Evolutionary conservation across 2,797 vertebrate genomes (phyloP).

Genomic region (Enteromius mattozi): DNA sequence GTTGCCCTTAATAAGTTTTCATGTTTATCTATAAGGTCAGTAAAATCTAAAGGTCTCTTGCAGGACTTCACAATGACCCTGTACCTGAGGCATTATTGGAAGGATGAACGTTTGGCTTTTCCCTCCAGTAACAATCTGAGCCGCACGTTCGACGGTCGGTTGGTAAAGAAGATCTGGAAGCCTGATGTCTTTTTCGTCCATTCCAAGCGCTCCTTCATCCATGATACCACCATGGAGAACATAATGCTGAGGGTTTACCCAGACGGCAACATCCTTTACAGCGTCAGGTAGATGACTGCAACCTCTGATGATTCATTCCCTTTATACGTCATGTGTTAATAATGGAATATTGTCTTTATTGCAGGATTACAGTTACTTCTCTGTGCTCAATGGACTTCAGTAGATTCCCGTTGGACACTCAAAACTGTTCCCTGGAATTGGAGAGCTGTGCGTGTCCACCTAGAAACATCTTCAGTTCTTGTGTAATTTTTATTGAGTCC

Average conservation of each 20-base stretch:
- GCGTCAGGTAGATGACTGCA: slow-evolving; percentile 80
- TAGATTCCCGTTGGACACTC: slow-evolving; percentile 90
- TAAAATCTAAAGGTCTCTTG: slow-evolving; percentile 8
- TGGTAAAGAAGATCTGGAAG: slow-evolving; percentile 92
- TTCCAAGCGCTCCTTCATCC: slow-evolving; percentile 92
- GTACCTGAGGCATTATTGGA: slow-evolving; percentile 93
- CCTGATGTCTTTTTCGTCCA: slow-evolving; percentile 92
- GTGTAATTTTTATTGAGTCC: slow-evolving; percentile 3
- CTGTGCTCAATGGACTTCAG: slow-evolving; percentile 94
- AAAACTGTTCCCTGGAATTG: slow-evolving; percentile 90
- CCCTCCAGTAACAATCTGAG: slow-evolving; percentile 87
- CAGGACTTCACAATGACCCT: slow-evolving; percentile 94
- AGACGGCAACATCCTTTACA: slow-evolving; percentile 89
- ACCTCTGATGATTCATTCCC: background rate
- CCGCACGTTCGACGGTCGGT: slow-evolving; percentile 87
- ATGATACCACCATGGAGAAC: slow-evolving; percentile 90
- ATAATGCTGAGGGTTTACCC: slow-evolving; percentile 89
- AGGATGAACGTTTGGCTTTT: slow-evolving; percentile 90
- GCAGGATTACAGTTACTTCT: slow-evolving; percentile 88
- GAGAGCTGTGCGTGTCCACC: slow-evolving; percentile 87
- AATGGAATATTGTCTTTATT: slow-evolving; percentile 37
- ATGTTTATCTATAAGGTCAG: slow-evolving; percentile 5
- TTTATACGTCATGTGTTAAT: background rate
- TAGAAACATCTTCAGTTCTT: slow-evolving; percentile 20
- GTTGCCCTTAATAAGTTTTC: background rate